phyloP scores from a whole-genome alignment of 2,797 vertebrate species.

The Gallirallus australis region DNA sequence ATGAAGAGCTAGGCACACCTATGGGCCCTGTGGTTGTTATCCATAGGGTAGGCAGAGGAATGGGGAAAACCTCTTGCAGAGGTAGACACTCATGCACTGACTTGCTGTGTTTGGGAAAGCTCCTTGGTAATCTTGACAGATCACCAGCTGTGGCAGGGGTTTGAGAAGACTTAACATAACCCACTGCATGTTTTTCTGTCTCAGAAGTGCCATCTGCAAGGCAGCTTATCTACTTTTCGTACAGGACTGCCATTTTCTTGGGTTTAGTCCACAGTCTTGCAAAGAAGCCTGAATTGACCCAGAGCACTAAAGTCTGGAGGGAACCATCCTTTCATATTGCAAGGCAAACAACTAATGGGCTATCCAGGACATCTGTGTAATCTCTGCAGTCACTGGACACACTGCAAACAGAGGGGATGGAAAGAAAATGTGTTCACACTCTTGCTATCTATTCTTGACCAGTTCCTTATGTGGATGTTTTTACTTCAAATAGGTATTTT shows the following conservation, averaged over 20 bases:
- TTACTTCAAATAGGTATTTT: background rate
- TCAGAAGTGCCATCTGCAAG: background rate
- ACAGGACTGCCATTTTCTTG: background rate
- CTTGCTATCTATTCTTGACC: background rate
- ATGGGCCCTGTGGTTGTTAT: background rate
- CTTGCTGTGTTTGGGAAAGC: background rate
- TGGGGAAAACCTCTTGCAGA: background rate
- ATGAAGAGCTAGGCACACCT: slow-evolving; percentile 12
- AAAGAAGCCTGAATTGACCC: background rate
- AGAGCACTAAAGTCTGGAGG: background rate
- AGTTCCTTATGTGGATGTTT: background rate
- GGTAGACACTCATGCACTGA: background rate
- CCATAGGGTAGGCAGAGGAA: background rate
- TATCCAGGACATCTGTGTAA: background rate
- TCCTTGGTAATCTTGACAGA: background rate
- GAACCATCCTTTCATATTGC: background rate
- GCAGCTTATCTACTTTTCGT: background rate
- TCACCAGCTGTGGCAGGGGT: background rate
- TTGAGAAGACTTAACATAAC: background rate
- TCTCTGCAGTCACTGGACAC: background rate
- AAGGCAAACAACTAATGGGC: background rate
- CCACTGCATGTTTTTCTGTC: background rate
- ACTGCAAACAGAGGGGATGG: background rate
- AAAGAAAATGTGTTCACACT: background rate
- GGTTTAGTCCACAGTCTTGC: background rate